phyloP scores from a whole-genome alignment of 2,888 invertebrate species.

The Osedax frankpressi region DNA sequence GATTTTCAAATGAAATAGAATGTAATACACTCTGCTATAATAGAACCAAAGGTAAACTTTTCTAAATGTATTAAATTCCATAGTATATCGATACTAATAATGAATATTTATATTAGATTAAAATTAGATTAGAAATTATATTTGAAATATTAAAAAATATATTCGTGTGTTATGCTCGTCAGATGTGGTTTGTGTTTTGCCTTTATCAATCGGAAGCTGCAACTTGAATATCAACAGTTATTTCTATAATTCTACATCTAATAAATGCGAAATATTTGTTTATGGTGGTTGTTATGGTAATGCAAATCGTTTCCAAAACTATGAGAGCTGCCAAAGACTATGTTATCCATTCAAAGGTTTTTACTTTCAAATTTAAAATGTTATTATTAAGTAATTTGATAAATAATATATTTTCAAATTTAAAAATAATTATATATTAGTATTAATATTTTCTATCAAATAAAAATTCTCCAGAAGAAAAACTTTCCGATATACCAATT shows the following conservation, averaged over 20 bases:
- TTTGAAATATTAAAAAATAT: background rate
- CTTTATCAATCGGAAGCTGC: background rate
- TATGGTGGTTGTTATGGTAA: background rate
- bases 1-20: background rate
- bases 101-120: background rate
- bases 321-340: background rate
- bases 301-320: background rate
- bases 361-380: too few relatives aligned
- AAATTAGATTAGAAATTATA: background rate
- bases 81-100: too few relatives aligned
- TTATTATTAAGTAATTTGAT: too few relatives aligned
- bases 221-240: background rate
- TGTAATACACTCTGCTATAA: background rate
- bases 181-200: too few relatives aligned
- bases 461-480: too few relatives aligned
- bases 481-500: too few relatives aligned
- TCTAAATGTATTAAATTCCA: too few relatives aligned
- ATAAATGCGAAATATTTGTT: background rate
- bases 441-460: too few relatives aligned
- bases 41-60: background rate
- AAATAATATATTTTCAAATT: too few relatives aligned
- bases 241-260: background rate
- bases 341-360: background rate
- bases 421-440: too few relatives aligned
- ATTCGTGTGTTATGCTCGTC: background rate